Conservation (phyloP, 2,888 invertebrate genomes). For the Tetrapedia diversipes region DNA sequence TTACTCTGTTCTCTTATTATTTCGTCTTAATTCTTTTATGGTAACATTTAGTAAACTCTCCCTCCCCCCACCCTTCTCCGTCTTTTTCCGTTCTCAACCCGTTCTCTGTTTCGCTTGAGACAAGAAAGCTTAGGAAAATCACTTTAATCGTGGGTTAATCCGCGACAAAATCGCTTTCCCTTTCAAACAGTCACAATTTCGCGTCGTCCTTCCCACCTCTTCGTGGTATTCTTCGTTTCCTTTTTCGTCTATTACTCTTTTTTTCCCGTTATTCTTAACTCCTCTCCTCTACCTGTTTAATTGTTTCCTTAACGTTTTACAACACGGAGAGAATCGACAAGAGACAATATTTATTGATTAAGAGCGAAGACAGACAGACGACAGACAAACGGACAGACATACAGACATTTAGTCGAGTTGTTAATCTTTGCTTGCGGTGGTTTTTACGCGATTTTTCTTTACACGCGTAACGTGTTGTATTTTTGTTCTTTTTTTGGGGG, state of each 20-base stretch:
- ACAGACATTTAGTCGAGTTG: constrained; percentile 74
- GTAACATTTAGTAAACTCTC: constrained; percentile 48
- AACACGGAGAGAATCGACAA: constrained; percentile 81
- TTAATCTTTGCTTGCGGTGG: constrained; percentile 39
- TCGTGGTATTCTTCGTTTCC: not conserved
- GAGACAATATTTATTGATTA: constrained; percentile 71
- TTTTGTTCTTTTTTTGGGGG: not conserved
- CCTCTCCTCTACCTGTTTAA: constrained; percentile 36
- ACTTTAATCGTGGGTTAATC: not conserved
- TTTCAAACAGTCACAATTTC: constrained; percentile 8
- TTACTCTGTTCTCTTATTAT: constrained; percentile 66
- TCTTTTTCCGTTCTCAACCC: constrained; percentile 2
- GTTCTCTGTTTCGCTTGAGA: not conserved
- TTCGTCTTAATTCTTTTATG: constrained; percentile 66
- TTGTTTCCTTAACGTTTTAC: constrained; percentile 70
- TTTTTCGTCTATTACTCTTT: not conserved
- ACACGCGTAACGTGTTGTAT: not conserved
- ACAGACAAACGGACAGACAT: constrained; percentile 77
- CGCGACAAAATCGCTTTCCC: not conserved
- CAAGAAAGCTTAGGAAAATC: not conserved
- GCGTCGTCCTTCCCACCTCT: constrained; percentile 17
- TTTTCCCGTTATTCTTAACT: not conserved
- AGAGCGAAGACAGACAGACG: constrained; percentile 75
- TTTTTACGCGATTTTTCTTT: constrained; percentile 2
- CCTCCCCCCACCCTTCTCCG: constrained; percentile 8